Evolutionary conservation across 1,140 invertebrate species (phyloP).

Genomic region (Ooceraea biroi): DNA sequence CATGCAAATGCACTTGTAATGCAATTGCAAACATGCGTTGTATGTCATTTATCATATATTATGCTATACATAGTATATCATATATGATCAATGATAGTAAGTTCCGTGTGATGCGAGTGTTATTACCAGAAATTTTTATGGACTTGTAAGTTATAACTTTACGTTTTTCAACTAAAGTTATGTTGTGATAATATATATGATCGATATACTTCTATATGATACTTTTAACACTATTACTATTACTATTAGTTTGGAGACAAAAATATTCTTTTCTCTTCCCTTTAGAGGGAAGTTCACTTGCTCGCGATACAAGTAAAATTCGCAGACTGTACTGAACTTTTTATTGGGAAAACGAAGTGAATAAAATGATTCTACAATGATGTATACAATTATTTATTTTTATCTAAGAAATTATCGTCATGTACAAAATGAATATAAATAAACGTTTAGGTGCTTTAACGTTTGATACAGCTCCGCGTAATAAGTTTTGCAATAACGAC

Average conservation of each 20-base stretch:
- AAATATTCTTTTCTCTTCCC: neutral
- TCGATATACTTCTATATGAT: slow-evolving; percentile 6
- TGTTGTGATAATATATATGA: slow-evolving; percentile 50
- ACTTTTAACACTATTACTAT: slow-evolving; percentile 20
- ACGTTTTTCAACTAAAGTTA: slow-evolving; percentile 38
- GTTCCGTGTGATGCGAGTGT: neutral
- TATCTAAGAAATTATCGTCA: slow-evolving; percentile 80
- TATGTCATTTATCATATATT: slow-evolving; percentile 12
- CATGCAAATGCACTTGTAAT: slow-evolving; percentile 38
- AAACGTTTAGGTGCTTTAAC: slow-evolving; percentile 80
- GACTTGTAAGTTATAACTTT: slow-evolving; percentile 24
- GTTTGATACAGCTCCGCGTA: slow-evolving; percentile 68
- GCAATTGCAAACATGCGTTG: neutral
- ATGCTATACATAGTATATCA: no score
- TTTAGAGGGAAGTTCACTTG: no score
- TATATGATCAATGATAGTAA: neutral
- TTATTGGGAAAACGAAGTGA: slow-evolving; percentile 24
- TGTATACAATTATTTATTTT: slow-evolving; percentile 79
- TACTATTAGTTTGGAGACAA: neutral
- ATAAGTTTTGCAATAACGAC: slow-evolving; percentile 70
- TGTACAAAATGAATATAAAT: slow-evolving; percentile 85
- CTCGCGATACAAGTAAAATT: neutral
- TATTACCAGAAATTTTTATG: slow-evolving; percentile 39
- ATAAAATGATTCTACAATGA: slow-evolving; percentile 57
- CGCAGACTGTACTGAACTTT: slow-evolving; percentile 13